phyloP scores from a whole-genome alignment of 2,113 vertebrate genomes.

The Micronycteris hirsuta region DNA sequence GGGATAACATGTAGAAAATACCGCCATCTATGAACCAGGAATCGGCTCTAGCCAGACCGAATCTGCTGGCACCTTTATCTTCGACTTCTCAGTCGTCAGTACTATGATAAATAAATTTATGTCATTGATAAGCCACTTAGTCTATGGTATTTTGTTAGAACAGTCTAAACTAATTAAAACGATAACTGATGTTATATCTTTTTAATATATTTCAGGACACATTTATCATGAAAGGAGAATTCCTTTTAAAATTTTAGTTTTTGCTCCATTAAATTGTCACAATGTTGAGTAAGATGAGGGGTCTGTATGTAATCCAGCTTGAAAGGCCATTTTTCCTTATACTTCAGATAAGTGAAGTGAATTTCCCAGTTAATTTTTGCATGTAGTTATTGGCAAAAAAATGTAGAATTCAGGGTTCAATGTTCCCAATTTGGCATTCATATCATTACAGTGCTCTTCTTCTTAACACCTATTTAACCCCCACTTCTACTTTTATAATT shows the following conservation, averaged over 20 bases:
- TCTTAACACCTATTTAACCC: not conserved
- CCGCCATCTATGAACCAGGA: not conserved
- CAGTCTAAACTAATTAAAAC: not conserved
- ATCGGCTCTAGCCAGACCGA: not conserved
- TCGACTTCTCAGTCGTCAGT: not conserved
- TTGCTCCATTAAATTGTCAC: not conserved
- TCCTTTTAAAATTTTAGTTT: slow-evolving; percentile 11
- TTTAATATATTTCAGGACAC: not conserved
- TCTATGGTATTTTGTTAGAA: not conserved
- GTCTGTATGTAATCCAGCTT: not conserved
- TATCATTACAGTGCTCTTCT: not conserved
- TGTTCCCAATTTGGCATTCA: not conserved
- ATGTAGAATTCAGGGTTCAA: not conserved
- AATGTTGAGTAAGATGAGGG: not conserved
- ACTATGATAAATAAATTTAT: not conserved
- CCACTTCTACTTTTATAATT: not conserved
- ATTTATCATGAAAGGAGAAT: not conserved
- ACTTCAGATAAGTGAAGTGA: not conserved
- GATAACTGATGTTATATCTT: not conserved
- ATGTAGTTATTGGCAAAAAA: not conserved
- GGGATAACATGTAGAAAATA: not conserved
- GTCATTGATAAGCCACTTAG: not conserved
- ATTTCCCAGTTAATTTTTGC: not conserved
- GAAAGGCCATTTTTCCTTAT: not conserved
- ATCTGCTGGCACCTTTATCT: not conserved